Evolutionary conservation across 2,888 invertebrate genomes (phyloP).

Genomic region (Synanthedon andrenaeformis): DNA sequence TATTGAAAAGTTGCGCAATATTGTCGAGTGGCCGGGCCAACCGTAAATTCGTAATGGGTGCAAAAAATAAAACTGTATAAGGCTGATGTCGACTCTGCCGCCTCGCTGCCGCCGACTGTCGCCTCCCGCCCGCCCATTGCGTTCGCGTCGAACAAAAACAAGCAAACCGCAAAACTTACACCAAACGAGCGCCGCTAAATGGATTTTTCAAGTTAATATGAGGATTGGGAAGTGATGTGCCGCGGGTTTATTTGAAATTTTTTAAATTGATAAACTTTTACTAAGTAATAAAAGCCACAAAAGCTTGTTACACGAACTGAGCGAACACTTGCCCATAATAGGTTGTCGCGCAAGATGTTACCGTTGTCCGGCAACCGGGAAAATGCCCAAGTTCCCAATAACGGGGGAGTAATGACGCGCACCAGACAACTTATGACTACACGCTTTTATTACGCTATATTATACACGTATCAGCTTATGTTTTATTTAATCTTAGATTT

Average conservation of each 20-base stretch:
- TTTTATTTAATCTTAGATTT: too few relatives aligned
- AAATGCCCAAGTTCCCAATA: constrained; percentile 60
- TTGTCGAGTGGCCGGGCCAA: constrained; percentile 59
- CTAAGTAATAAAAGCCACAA: neutral
- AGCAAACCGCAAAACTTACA: constrained; percentile 44
- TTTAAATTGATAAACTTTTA: too few relatives aligned
- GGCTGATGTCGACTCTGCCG: constrained; percentile 31
- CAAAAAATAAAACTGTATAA: constrained; percentile 59
- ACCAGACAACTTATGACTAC: constrained; percentile 39
- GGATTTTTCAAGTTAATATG: constrained; percentile 49
- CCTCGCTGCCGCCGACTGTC: constrained; percentile 12
- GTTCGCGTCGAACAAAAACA: constrained; percentile 41
- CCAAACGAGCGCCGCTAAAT: constrained; percentile 33
- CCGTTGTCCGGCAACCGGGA: constrained; percentile 34
- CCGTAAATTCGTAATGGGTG: constrained; percentile 68
- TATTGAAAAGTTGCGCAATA: constrained; percentile 71
- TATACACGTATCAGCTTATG: constrained; percentile 6
- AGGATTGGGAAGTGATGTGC: constrained; percentile 4
- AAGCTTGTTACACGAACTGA: neutral
- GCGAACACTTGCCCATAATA: constrained; percentile 55
- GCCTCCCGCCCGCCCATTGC: constrained; percentile 5
- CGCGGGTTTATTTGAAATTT: too few relatives aligned
- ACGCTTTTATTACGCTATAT: constrained; percentile 27
- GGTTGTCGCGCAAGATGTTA: constrained; percentile 63
- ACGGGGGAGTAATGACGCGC: constrained; percentile 52